A percentile compares a stretch with the other conserved stretches of the same genome.
Evolutionary conservation across 2,888 invertebrate species (phyloP).

Genomic region (Cephus pygmeus): DNA sequence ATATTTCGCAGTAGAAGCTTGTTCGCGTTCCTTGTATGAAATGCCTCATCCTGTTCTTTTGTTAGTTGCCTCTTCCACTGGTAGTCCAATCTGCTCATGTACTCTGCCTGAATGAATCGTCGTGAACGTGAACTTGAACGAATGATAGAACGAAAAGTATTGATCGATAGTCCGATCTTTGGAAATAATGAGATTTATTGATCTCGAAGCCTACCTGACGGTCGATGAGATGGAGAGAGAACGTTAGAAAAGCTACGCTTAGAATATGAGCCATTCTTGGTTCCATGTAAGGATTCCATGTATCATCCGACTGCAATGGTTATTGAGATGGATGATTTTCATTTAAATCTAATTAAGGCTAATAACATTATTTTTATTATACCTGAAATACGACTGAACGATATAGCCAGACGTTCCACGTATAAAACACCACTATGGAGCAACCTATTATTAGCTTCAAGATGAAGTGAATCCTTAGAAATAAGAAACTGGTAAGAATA

Average conservation of each 20-base stretch:
- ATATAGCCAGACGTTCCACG: constrained; percentile 75
- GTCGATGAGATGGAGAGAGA: constrained; percentile 86
- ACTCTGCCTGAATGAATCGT: constrained; percentile 74
- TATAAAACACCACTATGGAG: constrained; percentile 74
- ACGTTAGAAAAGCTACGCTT: constrained; percentile 77
- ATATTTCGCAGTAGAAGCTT: constrained; percentile 92
- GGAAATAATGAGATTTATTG: constrained; percentile 13
- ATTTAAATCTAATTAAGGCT: background rate
- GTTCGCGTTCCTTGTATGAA: constrained; percentile 88
- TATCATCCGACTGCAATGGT: constrained; percentile 71
- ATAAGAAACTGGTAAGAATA: constrained; percentile 80
- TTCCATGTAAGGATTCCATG: constrained; percentile 78
- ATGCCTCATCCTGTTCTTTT: constrained; percentile 86
- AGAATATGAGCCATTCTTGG: constrained; percentile 80
- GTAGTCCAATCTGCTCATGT: constrained; percentile 88
- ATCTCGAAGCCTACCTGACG: constrained; percentile 72
- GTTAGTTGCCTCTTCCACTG: constrained; percentile 80
- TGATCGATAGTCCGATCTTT: constrained; percentile 20
- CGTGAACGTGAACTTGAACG: constrained; percentile 31
- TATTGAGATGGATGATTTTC: background rate
- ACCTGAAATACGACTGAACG: constrained; percentile 70
- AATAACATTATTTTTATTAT: constrained; percentile 33
- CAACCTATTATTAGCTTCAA: constrained; percentile 81
- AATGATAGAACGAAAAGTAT: constrained; percentile 23
- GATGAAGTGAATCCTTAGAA: constrained; percentile 85